Base-by-base conservation (phyloP, 2,888 invertebrate genomes). In the Euphydryas editha region DNA sequence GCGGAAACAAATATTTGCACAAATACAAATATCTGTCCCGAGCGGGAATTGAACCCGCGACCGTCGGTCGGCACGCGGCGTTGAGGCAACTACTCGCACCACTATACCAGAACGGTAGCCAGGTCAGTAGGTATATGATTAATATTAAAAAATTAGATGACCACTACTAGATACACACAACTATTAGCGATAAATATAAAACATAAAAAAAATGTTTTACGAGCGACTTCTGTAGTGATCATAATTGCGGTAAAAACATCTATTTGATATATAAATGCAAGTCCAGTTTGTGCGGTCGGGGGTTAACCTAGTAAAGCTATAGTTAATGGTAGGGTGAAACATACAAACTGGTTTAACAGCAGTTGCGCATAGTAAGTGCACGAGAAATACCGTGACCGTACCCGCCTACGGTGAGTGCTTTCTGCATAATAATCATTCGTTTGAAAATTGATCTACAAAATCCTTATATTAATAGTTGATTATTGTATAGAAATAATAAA, bases 311-410 rank as follows among this genome's bases (percentile, higher is more conserved):
- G 68, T 24, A 36, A n/a, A 59, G 46, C 63, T 67, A 68, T 67
- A 74, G 69, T 72, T 86, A 85, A 87, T 85, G 76, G 78, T 70
- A 78, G 83, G 82, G 81, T 84, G 75, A 72, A 83, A 80, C 81
- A 81, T 75, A 81, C 78, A 75, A 81, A 82, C 57, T 58, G 67
- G 70, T 68, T 72, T 85, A 85, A 85, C 84, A 84, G 83, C 83
- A 83, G 83, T 84, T 85, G 84, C 85, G 86, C 84, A 79, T 78
- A 77, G 76, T 74, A 75, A 80, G 78, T 75, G 81, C 87, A 87
- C 86, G 86, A 80, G 76, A 86, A 78, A 78, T 87, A 81, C 85
- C 85, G 86, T 87, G 87, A 86, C 85, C 74, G 75, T 75, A 76
- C 81, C 78, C 60, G 67, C 65, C 62, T 59, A 58, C 62, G 44